Percentiles rank a stretch among this genome's conserved stretches.
These are phyloP conservation scores for Drosophila sulfurigaster DNA, from an alignment of 1,140 invertebrate genomes.

Conservation along the genomic window DNA sequence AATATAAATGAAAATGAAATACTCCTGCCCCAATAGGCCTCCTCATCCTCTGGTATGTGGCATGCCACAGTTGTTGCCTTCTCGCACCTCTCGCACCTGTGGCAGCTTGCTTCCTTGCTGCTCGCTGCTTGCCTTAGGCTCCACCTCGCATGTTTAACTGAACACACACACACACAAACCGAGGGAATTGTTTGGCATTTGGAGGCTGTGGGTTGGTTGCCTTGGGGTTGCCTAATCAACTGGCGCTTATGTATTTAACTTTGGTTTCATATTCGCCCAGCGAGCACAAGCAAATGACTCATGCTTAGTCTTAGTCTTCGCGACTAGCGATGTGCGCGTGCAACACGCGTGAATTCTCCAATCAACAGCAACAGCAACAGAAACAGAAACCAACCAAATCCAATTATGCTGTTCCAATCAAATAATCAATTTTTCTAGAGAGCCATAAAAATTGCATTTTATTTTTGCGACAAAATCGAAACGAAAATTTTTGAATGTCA, in stretches of 20 bases:
- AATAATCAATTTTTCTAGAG: no score
- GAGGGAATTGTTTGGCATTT: not conserved
- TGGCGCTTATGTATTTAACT: conserved; percentile 79
- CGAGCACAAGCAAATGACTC: conserved; percentile 21
- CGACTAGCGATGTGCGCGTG: no score
- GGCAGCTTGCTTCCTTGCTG: no score
- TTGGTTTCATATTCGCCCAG: conserved; percentile 72
- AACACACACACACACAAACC: conserved; percentile 9
- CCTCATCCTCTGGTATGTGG: not conserved
- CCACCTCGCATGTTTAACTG: conserved; percentile 55
- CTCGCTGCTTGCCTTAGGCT: conserved; percentile 43
- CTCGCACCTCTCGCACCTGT: not conserved
- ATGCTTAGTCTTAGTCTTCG: no score
- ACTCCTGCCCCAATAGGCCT: not conserved
- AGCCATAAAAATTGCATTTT: no score
- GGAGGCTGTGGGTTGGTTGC: conserved; percentile 8
- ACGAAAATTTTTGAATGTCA: no score
- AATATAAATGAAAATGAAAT: not conserved
- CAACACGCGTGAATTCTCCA: not conserved
- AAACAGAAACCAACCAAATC: no score
- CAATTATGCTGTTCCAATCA: no score
- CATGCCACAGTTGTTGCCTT: not conserved
- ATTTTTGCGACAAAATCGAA: no score
- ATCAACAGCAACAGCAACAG: not conserved
- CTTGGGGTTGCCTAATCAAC: conserved; percentile 67